Evolutionary conservation across 2,797 vertebrate species (phyloP), one percentile per base, ranked within the genome.

Genomic region (Mastacembelus armatus): DNA sequence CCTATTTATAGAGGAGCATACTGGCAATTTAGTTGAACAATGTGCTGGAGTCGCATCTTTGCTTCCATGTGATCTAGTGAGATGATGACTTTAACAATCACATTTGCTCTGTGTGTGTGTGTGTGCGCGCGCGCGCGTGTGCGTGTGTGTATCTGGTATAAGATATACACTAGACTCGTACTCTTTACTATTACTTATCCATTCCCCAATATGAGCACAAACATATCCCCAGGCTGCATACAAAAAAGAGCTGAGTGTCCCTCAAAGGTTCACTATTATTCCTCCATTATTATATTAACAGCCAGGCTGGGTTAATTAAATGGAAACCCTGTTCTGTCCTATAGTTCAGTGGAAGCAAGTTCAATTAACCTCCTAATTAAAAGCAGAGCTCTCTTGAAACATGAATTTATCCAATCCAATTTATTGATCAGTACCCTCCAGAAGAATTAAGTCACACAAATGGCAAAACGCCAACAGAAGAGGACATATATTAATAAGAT

Each of bases 301-400:
- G 77, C 63, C 50, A 52, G 71, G 55, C 78, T 52, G 85, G 76
- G 82, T 86, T 91, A 86, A 88, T 88, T 87, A 88, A 85, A 89
- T 62, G 44, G 44, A 77, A 69, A 54, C 73, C 74, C 55, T 69
- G 69, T 71, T 51, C 27, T 65, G 67, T 77, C 68, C 81, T 67
- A 57, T 88, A 85, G 85, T 74, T 86, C 77, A 85, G 43, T 72
- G 77, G 45, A 77, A 64, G 64, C 47, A 69, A 58, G 69, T 72
- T 86, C 78, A 88, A 86, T 92, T 83, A 91, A 80, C 54, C 43
- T 16, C 68, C 74, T 87, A 81, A 93, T 91, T 90, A 90, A 61
- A 74, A 57, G 71, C 65, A 70, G 66, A 50, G 82, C 65, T 73
- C 36, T 24, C 66, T 75, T 80, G 70, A 84, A 87, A 83, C 77